Evolutionary conservation across 1,140 invertebrate genomes (phyloP), one percentile per base, ranked within the genome.

Genomic region (Scaptomyza montana): DNA sequence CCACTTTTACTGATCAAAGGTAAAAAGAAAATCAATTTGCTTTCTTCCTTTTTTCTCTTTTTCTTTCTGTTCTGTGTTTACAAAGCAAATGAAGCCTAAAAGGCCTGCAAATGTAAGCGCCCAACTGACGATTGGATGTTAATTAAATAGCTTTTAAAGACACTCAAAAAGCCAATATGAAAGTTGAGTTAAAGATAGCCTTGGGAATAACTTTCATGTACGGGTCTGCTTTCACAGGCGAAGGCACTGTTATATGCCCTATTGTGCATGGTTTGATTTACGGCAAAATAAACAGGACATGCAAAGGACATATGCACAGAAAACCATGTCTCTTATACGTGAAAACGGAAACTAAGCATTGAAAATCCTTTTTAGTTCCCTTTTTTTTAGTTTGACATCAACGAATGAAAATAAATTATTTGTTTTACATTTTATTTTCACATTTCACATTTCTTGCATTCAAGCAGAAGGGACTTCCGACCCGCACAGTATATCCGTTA

Each of bases 341-440:
- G 55, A 33, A 46, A 46, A 41, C 33, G n/a, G 53, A 41, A 19
- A 43, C 76, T 66, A 56, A 54, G 60, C 43, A 47, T 28, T 51
- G 62, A 45, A 45, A 46, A 43, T 33, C 30, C 7, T 64, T 66
- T 59, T 67, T 75, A 36, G 33, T 36, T 36, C 33, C 33, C 67
- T 62, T 64, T 82, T 64, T 70, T 63, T 53, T 78, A 84, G 86
- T 80, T 78, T 87, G 76, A 78, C 78, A 87, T 71, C 84, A 87
- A 80, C 73, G 79, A 87, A 81, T 85, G 65, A 78, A 74, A 87
- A 59, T 73, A 75, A 41, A 77, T 78, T 78, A 70, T 63, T 25
- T 39, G 7, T 46, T 43, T 39, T 10, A 55, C 5, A 12, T 41
- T 49, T 63, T 45, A 9, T 41, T 45, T 63, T 45, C 68, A 46